A percentile compares a stretch with the other conserved stretches of the same genome.
Evolutionary conservation across 2,888 invertebrate species (phyloP).

Genomic region (Sialis fuliginosa): DNA sequence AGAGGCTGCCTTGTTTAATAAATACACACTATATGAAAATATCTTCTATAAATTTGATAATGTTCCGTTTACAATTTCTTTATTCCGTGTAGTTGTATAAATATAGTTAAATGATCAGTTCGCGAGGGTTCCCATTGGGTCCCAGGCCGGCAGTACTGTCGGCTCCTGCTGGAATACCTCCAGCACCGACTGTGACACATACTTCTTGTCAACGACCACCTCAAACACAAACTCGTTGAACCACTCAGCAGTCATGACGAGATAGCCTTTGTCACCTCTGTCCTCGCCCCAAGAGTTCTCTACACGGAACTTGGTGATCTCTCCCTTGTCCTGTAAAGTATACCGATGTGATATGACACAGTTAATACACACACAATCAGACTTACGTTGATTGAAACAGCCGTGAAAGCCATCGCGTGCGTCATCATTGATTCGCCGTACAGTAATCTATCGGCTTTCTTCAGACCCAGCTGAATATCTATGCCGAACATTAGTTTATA

Average conservation of each 20-base stretch:
- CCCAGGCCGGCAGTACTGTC: conserved; percentile 75
- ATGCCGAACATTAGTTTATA: conserved; percentile 68
- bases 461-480: conserved; percentile 54
- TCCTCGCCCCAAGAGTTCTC: conserved; percentile 90
- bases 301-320: conserved; percentile 61
- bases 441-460: conserved; percentile 64
- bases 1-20: too few relatives aligned
- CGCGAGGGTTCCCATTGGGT: conserved; percentile 81
- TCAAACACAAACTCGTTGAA: conserved; percentile 78
- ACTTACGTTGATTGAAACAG: conserved; percentile 59
- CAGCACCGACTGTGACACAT: conserved; percentile 53
- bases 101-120: background rate
- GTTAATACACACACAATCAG: background rate
- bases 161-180: conserved; percentile 60
- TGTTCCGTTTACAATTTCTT: conserved; percentile 1
- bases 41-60: background rate
- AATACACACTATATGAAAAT: background rate
- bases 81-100: background rate
- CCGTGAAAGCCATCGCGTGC: conserved; percentile 85
- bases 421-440: conserved; percentile 83
- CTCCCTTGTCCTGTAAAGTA: conserved; percentile 34
- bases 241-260: conserved; percentile 71
- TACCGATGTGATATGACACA: too few relatives aligned
- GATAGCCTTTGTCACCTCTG: conserved; percentile 70
- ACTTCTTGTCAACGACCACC: conserved; percentile 74